Conservation (phyloP, 2,888 invertebrate genomes). For the Teleiodes luculella region DNA sequence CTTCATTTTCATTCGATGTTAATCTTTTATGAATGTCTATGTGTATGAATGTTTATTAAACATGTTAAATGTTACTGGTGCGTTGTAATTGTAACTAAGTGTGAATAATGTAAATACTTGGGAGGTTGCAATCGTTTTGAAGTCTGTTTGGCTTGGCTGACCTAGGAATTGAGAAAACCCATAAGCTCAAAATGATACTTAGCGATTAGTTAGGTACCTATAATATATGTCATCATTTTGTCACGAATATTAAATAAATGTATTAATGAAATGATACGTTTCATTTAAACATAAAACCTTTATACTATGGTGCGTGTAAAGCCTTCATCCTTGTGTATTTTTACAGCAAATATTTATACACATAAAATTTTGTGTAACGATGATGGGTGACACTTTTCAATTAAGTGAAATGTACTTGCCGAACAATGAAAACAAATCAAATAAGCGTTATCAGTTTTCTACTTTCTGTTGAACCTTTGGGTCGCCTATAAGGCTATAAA, state of each 20-base stretch:
- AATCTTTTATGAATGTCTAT: not conserved
- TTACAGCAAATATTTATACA: too few relatives aligned
- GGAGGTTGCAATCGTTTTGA: constrained; percentile 38
- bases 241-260: constrained; percentile 69
- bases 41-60: too few relatives aligned
- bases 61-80: constrained; percentile 24
- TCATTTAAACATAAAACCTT: constrained; percentile 26
- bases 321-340: too few relatives aligned
- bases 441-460: not conserved
- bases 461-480: not conserved
- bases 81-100: constrained; percentile 28
- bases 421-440: not conserved
- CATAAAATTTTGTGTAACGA: too few relatives aligned
- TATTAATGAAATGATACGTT: constrained; percentile 46
- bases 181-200: constrained; percentile 69
- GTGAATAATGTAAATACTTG: constrained; percentile 49
- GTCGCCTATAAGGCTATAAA: not conserved
- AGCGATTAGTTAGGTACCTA: constrained; percentile 47
- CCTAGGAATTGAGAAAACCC: constrained; percentile 73
- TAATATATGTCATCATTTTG: constrained; percentile 66
- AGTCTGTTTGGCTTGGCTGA: constrained; percentile 62
- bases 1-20: not conserved
- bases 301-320: too few relatives aligned
- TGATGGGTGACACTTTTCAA: constrained; percentile 9
- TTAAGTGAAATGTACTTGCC: not conserved